These are phyloP conservation scores for Aplysia californica DNA, from an alignment of 1,140 invertebrate genomes.

Conservation along the genomic window DNA sequence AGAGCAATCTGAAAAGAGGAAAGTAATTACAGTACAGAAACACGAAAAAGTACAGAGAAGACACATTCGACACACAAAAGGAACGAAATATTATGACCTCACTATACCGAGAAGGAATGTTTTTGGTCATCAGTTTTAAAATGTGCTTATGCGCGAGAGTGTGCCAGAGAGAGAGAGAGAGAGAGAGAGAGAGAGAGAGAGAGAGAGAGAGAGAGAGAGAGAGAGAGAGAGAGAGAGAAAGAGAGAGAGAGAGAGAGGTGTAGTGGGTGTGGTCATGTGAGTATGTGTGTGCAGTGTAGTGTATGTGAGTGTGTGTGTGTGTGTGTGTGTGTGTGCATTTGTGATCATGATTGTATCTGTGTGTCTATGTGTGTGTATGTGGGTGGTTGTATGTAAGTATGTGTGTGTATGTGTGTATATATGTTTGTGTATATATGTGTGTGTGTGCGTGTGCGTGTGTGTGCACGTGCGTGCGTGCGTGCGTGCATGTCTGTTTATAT, in stretches of 20 bases:
- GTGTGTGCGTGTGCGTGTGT: neutral
- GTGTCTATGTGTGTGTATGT: conserved; percentile 4
- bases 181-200: neutral
- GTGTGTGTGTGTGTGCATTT: neutral
- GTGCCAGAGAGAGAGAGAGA: too few species aligned
- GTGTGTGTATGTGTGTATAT: neutral
- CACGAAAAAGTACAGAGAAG: too few species aligned
- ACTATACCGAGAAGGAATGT: too few species aligned
- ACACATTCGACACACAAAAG: too few species aligned
- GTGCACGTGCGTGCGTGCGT: neutral
- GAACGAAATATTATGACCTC: too few species aligned
- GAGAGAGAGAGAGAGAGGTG: neutral
- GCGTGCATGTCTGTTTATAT: neutral
- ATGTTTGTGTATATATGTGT: too few species aligned
- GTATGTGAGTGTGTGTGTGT: neutral
- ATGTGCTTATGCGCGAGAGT: too few species aligned
- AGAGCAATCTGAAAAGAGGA: too few species aligned
- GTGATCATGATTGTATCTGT: neutral
- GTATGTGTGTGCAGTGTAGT: neutral
- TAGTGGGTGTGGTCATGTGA: neutral
- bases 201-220: neutral
- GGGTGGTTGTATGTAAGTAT: neutral
- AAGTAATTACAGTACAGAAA: too few species aligned
- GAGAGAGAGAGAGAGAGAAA: neutral
- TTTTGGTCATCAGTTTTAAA: too few species aligned